These are phyloP conservation scores for Malthinus flaveolus DNA, from an alignment of 2,888 invertebrate genomes.

Conservation along the genomic window DNA sequence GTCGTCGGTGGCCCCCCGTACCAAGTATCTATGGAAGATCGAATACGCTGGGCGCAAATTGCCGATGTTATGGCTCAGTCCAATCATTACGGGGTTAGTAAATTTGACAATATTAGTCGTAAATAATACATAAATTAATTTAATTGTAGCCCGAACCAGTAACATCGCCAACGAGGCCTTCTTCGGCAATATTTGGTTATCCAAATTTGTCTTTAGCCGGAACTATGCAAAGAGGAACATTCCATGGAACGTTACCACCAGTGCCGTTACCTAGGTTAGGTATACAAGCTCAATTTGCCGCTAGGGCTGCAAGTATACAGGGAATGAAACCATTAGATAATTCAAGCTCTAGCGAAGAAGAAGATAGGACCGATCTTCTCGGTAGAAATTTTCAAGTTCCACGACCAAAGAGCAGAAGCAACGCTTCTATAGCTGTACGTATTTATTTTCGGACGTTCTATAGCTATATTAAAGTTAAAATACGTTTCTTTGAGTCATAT, in stretches of 20 bases:
- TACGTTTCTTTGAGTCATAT: no score
- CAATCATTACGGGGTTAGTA: constrained; percentile 79
- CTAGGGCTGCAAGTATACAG: constrained; percentile 49
- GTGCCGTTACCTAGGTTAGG: constrained; percentile 71
- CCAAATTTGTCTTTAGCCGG: constrained; percentile 61
- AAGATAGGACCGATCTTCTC: constrained; percentile 77
- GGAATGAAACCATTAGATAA: constrained; percentile 57
- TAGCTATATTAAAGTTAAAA: no score
- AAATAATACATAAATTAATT: constrained; percentile 10
- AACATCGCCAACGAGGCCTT: constrained; percentile 72
- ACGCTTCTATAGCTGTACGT: constrained; percentile 65
- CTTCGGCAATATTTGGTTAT: constrained; percentile 83
- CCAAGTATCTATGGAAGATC: constrained; percentile 76
- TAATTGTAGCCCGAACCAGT: constrained; percentile 69
- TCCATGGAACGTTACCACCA: constrained; percentile 66
- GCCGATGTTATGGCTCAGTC: constrained; percentile 87
- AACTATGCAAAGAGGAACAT: constrained; percentile 51
- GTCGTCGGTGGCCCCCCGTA: constrained; percentile 78
- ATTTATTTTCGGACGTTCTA: no score
- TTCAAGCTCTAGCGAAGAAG: constrained; percentile 63
- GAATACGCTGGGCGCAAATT: constrained; percentile 86
- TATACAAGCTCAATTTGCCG: constrained; percentile 51
- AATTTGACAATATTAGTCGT: not conserved
- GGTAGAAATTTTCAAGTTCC: constrained; percentile 76
- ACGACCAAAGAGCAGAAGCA: constrained; percentile 79